Evolutionary conservation across 2,797 vertebrate genomes (phyloP).

Genomic region (Tenualosa ilisha): DNA sequence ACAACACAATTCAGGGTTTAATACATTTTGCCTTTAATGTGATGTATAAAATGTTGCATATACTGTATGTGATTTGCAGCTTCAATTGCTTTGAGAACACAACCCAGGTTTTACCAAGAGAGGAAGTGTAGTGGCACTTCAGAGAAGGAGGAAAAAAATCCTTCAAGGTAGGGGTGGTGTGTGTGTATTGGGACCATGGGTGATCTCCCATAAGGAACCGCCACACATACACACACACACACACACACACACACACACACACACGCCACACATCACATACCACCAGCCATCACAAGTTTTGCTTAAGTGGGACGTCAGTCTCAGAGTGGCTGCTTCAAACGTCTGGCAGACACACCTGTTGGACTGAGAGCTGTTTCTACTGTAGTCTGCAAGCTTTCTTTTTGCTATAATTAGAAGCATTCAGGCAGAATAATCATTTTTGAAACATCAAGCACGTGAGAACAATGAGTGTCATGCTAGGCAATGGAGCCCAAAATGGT

Average conservation of each 20-base stretch:
- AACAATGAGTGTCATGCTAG: not conserved
- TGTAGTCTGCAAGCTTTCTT: not conserved
- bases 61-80: too few species aligned
- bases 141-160: too few species aligned
- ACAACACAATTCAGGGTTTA: too few species aligned
- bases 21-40: too few species aligned
- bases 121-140: too few species aligned
- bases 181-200: not conserved
- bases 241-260: not conserved
- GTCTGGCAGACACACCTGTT: constrained; percentile 5
- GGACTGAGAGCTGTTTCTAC: not conserved
- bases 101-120: too few species aligned
- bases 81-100: too few species aligned
- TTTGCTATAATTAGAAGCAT: not conserved
- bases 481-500: not conserved
- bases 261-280: not conserved
- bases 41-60: too few species aligned
- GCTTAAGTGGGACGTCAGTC: not conserved
- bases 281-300: not conserved
- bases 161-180: too few species aligned
- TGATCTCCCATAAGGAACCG: not conserved
- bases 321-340: not conserved
- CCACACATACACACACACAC: not conserved
- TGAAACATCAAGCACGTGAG: not conserved
- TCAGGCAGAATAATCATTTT: not conserved